These are phyloP conservation scores for Grapholita molesta DNA, from an alignment of 1,140 invertebrate genomes.

Conservation along the genomic window DNA sequence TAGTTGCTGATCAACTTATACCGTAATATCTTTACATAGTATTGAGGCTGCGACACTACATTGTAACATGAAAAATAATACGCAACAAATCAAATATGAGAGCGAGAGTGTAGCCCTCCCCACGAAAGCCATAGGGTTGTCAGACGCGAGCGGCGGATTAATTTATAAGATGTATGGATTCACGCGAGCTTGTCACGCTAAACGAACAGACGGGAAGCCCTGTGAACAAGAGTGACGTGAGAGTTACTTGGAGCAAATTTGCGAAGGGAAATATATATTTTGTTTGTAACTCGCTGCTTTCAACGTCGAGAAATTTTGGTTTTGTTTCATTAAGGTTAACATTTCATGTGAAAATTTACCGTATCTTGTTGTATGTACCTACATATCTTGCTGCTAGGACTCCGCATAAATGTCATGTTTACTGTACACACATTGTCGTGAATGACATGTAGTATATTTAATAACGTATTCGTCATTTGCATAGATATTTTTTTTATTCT, in stretches of 20 bases:
- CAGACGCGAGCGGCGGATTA: slow-evolving; percentile 5
- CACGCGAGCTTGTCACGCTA: slow-evolving; percentile 11
- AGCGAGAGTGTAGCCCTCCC: neutral
- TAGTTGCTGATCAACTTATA: slow-evolving; percentile 3
- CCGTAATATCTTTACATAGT: neutral
- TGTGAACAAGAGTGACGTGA: slow-evolving; percentile 6
- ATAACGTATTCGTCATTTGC: no score
- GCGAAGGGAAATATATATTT: neutral
- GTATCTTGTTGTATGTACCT: no score
- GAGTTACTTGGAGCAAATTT: slow-evolving; percentile 3
- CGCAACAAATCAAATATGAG: slow-evolving; percentile 2
- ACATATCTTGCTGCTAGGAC: neutral
- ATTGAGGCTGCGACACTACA: neutral
- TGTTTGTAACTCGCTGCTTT: neutral
- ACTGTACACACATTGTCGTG: no score
- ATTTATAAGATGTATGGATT: slow-evolving; percentile 17
- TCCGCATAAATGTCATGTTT: neutral
- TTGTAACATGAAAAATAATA: neutral
- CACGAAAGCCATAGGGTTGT: slow-evolving; percentile 5
- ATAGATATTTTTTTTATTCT: no score
- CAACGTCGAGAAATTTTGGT: neutral
- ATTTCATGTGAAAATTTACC: neutral
- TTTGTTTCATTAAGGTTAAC: neutral
- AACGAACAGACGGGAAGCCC: slow-evolving; percentile 8
- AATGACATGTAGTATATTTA: no score